Evolutionary conservation across 2,113 vertebrate species (phyloP).

Genomic region (Laticauda laticaudata): DNA sequence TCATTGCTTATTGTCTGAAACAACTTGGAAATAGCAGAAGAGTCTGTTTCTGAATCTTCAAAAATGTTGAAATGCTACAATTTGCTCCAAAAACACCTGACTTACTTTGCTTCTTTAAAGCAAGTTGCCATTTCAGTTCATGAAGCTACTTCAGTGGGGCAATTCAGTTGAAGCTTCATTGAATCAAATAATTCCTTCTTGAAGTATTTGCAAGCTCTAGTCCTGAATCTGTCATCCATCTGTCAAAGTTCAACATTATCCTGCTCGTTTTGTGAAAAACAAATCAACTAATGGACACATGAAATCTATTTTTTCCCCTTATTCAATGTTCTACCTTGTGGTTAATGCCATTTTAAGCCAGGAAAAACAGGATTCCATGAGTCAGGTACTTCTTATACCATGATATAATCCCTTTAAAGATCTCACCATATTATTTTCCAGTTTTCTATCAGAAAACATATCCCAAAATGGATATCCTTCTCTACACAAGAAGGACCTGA

Average conservation of each 20-base stretch:
- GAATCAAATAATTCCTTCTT: neutral
- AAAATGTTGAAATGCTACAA: neutral
- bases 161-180: neutral
- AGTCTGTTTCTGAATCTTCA: neutral
- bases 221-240: neutral
- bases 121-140: neutral
- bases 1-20: neutral
- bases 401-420: neutral
- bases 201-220: neutral
- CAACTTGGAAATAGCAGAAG: neutral
- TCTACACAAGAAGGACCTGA: neutral
- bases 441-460: neutral
- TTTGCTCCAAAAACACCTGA: neutral
- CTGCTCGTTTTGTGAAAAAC: neutral
- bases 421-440: neutral
- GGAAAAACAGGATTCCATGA: neutral
- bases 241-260: neutral
- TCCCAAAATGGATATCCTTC: neutral
- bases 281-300: neutral
- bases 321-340: neutral
- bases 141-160: neutral
- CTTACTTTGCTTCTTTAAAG: neutral
- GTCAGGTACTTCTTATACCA: neutral
- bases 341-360: neutral
- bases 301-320: neutral